Evolutionary conservation across 2,113 vertebrate genomes (phyloP).

Genomic region (Pogonocichla stellata): DNA sequence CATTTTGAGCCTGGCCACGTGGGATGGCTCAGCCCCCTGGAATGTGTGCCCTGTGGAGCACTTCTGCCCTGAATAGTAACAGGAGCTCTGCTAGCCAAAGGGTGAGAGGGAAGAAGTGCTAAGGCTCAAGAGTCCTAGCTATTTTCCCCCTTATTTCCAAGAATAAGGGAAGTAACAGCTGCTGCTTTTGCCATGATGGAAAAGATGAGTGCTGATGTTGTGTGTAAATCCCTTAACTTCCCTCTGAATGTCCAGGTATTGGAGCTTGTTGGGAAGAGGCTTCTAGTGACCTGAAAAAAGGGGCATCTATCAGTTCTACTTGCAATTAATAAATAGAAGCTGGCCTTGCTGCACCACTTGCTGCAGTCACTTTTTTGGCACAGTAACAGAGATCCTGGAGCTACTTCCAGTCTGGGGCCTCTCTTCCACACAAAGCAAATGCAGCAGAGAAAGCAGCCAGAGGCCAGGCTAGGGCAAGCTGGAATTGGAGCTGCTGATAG

Average conservation of each 20-base stretch:
- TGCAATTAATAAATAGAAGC: background rate
- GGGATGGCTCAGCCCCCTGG: conserved; percentile 26
- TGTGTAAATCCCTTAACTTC: background rate
- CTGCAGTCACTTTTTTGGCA: background rate
- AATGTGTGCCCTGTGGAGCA: background rate
- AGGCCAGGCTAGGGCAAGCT: background rate
- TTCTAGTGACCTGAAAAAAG: background rate
- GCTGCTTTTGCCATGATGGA: background rate
- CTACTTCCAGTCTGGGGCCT: background rate
- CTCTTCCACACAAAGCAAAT: background rate
- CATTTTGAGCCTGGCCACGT: conserved; percentile 45
- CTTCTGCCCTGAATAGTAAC: conserved; percentile 11
- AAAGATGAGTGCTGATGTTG: background rate
- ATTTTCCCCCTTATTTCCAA: conserved; percentile 4
- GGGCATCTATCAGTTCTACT: background rate
- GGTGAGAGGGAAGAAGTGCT: background rate
- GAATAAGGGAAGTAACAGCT: conserved; percentile 8
- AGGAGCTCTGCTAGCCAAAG: background rate
- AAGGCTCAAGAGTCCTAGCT: background rate
- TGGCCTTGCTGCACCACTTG: background rate
- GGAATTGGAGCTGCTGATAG: background rate
- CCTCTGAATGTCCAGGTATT: background rate
- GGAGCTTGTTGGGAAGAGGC: background rate
- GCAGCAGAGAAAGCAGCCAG: background rate
- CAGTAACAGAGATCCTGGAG: background rate